Conservation (phyloP, 1,140 invertebrate genomes). For the Ceratitis capitata region DNA sequence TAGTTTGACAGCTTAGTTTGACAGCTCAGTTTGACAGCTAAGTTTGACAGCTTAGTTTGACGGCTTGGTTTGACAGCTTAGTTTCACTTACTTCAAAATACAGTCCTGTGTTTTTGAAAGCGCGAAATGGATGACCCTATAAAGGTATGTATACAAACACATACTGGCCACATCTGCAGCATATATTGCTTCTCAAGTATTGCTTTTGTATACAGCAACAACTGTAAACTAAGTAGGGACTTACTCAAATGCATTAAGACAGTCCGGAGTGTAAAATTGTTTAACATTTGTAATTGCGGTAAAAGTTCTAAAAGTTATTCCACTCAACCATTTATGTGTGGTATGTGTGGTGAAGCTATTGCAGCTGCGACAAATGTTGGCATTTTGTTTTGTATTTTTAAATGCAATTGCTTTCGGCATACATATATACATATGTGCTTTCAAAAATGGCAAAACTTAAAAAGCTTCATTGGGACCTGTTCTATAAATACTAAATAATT, state of each 20-base stretch:
- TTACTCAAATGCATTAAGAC: not conserved
- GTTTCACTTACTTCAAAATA: no score
- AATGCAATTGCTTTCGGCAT: not conserved
- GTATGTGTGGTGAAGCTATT: not conserved
- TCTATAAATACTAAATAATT: no score
- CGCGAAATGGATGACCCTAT: no score
- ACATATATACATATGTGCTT: no score
- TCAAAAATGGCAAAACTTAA: no score
- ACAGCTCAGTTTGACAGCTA: no score
- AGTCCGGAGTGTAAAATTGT: not conserved
- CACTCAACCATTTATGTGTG: not conserved
- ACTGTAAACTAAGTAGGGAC: not conserved
- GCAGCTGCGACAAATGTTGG: not conserved
- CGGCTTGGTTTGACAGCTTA: no score
- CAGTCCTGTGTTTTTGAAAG: no score
- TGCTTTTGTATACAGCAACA: not conserved
- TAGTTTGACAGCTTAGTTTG: no score
- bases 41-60: no score
- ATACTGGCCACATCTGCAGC: not conserved
- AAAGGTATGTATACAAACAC: not conserved
- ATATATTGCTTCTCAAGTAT: not conserved
- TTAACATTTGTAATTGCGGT: conserved; percentile 1
- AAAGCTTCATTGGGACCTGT: no score
- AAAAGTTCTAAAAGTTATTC: not conserved
- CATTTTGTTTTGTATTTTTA: not conserved